Percentiles rank a stretch among this genome's conserved stretches.
Conservation (phyloP, 2,797 vertebrate genomes). For the Neostethus bicornis region DNA sequence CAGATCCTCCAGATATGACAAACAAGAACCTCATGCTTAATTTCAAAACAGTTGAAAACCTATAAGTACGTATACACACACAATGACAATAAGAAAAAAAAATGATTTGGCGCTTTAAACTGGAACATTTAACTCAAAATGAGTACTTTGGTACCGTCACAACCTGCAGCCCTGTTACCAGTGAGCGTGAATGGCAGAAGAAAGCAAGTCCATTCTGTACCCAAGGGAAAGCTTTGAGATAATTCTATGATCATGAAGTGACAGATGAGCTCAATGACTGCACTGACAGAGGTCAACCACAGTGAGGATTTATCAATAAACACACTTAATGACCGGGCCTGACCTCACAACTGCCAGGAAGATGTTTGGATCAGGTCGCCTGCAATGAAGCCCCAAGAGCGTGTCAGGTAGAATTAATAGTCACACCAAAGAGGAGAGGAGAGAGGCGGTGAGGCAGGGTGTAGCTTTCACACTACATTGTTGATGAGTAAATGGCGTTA, state of each 20-base stretch:
- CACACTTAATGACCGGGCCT: constrained; percentile 1
- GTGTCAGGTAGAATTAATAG: constrained; percentile 24
- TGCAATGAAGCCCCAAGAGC: not conserved
- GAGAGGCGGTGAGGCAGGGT: too few relatives aligned
- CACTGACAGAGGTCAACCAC: constrained; percentile 13
- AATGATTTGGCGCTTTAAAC: not conserved
- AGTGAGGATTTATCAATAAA: constrained; percentile 27
- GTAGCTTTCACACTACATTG: constrained; percentile 7
- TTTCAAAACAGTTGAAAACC: too few relatives aligned
- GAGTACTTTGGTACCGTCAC: not conserved
- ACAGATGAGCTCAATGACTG: constrained; percentile 33
- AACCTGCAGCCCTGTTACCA: not conserved
- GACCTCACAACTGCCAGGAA: constrained; percentile 27
- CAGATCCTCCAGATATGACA: too few relatives aligned
- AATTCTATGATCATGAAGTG: constrained; percentile 40
- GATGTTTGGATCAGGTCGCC: not conserved
- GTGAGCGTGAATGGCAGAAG: not conserved
- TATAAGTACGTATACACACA: not conserved
- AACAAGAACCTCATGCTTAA: too few relatives aligned
- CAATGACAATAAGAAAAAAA: too few relatives aligned
- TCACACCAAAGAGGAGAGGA: not conserved
- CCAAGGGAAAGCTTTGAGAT: not conserved
- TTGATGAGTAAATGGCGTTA: constrained; percentile 8
- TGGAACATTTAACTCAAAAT: not conserved
- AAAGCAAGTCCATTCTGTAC: constrained; percentile 1